phyloP scores from a whole-genome alignment of 2,797 vertebrate species.

The Dendrocincla fuliginosa region DNA sequence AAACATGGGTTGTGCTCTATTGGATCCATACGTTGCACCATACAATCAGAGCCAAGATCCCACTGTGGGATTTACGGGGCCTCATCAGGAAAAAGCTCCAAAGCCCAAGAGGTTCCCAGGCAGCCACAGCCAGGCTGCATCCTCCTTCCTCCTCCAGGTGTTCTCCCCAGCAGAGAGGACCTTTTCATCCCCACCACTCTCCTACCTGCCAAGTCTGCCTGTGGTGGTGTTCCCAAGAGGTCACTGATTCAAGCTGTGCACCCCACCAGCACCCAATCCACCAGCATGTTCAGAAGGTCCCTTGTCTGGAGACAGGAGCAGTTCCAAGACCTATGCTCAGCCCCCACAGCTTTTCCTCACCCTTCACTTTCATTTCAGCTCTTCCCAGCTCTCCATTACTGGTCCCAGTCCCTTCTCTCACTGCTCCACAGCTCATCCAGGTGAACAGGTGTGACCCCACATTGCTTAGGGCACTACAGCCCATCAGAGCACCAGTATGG shows the following conservation, averaged over 20 bases:
- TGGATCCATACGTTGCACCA: constrained; percentile 5
- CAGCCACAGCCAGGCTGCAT: background rate
- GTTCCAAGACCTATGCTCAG: background rate
- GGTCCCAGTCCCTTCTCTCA: background rate
- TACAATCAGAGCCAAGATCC: background rate
- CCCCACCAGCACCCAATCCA: background rate
- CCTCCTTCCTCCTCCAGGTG: background rate
- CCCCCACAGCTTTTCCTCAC: background rate
- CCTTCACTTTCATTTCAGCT: background rate
- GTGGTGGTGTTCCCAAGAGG: background rate
- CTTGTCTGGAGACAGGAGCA: background rate
- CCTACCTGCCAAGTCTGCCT: background rate
- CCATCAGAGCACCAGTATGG: accelerated
- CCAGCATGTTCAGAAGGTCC: background rate
- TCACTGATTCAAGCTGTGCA: background rate
- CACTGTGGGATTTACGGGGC: background rate
- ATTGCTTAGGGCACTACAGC: background rate
- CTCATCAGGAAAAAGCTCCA: background rate
- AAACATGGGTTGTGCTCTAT: background rate
- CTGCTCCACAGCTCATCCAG: background rate
- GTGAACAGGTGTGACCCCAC: accelerated
- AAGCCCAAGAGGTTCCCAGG: background rate
- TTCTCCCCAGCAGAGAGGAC: background rate
- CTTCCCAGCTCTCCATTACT: background rate
- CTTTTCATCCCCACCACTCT: background rate